Evolutionary conservation across 2,797 vertebrate genomes (phyloP), one percentile per base, ranked within the genome.

Genomic region (Labroides dimidiatus): DNA sequence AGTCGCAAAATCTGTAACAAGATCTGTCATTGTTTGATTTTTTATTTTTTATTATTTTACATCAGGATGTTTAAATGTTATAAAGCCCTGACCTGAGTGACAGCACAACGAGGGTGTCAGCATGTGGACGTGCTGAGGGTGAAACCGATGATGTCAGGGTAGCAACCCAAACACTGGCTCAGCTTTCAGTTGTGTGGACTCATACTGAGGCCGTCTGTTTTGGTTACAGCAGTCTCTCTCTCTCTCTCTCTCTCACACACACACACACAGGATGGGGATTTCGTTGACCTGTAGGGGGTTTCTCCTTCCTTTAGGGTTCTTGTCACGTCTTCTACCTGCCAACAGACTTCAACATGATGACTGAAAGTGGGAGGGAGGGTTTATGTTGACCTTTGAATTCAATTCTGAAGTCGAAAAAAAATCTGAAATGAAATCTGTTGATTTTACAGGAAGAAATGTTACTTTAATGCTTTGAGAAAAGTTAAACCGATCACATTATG

Each of bases 71-170:
- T n/a, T n/a, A n/a, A n/a, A n/a, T n/a, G n/a, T n/a, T n/a, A n/a
- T 27, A 6, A 27, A 27, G 6, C 27, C 6, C 27, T 27, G 27
- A 27, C 27, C 27, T 27, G 27, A 27, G 27, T 27, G 27, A 27
- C 27, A 6, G 27, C n/a, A n/a, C n/a, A n/a, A n/a, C n/a, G n/a
- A 27, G 24, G 24, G 24, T 27, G 24, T 27, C 24, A 27, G 56
- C n/a, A 37, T 63, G 30, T 17, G 64, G 53, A 57, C 62, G 47
- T 6, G 16, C 13, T 47, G 54, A 58, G 61, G 24, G 55, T 63
- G 60, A 78, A 77, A 74, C 62, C 37, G 62, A 87, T 93, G 92
- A 92, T 87, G 88, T 92, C 89, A 93, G 82, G 56, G 75, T 66
- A 58, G 69, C 87, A 81, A 78, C 83, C 81, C 84, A 85, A 85